A percentile compares a stretch with the other conserved stretches of the same genome.
phyloP scores from a whole-genome alignment of 1,140 invertebrate genomes.

The Oedothorax gibbosus region DNA sequence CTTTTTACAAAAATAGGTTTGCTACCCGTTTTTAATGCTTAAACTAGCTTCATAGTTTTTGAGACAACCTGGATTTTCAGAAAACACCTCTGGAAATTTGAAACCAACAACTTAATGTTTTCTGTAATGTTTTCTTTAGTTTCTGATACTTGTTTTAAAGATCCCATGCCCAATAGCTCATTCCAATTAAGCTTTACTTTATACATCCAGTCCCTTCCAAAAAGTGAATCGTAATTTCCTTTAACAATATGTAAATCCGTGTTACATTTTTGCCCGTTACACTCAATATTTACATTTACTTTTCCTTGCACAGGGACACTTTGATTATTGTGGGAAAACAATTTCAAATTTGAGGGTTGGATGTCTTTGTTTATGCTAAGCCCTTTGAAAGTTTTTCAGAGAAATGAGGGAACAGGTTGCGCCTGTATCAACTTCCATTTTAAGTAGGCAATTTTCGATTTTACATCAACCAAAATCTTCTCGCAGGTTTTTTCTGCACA shows the following conservation, averaged over 20 bases:
- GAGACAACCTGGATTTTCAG: no score
- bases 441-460: background rate
- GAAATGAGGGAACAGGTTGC: slow-evolving; percentile 10
- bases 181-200: background rate
- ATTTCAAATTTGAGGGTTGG: background rate
- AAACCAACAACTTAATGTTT: background rate
- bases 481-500: background rate
- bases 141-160: slow-evolving; percentile 4
- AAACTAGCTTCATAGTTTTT: no score
- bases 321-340: slow-evolving; percentile 10
- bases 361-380: background rate
- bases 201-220: background rate
- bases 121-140: background rate
- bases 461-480: background rate
- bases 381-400: background rate
- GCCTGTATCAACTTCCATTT: slow-evolving; percentile 12
- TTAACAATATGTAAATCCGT: background rate
- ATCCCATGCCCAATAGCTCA: background rate
- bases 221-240: background rate
- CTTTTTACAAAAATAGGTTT: background rate
- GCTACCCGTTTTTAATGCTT: background rate
- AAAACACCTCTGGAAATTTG: background rate
- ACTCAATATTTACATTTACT: slow-evolving; percentile 4
- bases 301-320: background rate
- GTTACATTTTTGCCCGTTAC: background rate